These are phyloP conservation scores for Saccostrea glomerata DNA, from an alignment of 1,140 invertebrate genomes.

Conservation along the genomic window DNA sequence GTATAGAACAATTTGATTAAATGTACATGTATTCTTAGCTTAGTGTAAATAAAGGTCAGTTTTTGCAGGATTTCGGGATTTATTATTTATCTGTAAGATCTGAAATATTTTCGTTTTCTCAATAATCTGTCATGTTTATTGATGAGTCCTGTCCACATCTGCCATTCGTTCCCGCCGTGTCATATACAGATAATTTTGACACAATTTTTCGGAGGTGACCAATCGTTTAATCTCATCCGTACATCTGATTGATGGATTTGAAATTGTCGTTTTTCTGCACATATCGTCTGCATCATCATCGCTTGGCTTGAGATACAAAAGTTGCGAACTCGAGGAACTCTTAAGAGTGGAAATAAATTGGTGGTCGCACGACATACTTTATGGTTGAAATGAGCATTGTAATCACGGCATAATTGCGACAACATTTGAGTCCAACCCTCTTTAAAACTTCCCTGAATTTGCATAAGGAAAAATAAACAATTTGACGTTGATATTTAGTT, in stretches of 20 bases:
- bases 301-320: constrained; percentile 21
- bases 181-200: constrained; percentile 15
- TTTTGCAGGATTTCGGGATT: not conserved
- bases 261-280: constrained; percentile 35
- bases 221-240: constrained; percentile 8
- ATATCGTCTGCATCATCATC: constrained; percentile 19
- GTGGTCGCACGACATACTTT: constrained; percentile 28
- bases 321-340: constrained; percentile 32
- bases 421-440: not conserved
- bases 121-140: constrained; percentile 30
- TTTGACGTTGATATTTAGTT: too few relatives aligned
- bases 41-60: not conserved
- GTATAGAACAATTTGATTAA: too few relatives aligned
- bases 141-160: constrained; percentile 14
- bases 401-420: constrained; percentile 7
- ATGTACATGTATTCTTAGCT: too few relatives aligned
- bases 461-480: too few relatives aligned
- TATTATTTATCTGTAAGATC: not conserved
- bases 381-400: not conserved
- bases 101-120: not conserved
- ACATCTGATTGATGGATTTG: constrained; percentile 28
- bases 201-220: constrained; percentile 30
- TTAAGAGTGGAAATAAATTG: constrained; percentile 17
- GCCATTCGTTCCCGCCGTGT: constrained; percentile 10
- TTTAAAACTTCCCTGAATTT: not conserved